phyloP scores from a whole-genome alignment of 2,797 vertebrate genomes.

The Sebastes iracundus region DNA sequence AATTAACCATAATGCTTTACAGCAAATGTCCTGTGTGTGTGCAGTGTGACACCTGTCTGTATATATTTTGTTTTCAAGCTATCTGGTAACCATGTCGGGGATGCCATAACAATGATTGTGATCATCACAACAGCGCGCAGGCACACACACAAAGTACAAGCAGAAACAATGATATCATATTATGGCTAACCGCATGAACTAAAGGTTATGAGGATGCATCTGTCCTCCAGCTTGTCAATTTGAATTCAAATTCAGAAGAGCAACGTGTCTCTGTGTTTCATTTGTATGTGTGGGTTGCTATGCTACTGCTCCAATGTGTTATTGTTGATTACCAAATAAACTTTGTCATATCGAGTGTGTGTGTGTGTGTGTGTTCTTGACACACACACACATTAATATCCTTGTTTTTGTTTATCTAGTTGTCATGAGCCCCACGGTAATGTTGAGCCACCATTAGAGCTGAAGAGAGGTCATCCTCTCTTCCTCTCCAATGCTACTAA shows the following conservation, averaged over 20 bases:
- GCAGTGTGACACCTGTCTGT: conserved; percentile 7
- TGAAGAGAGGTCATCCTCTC: conserved; percentile 46
- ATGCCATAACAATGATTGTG: conserved; percentile 62
- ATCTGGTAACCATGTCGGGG: conserved; percentile 59
- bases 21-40: neutral
- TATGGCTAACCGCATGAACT: conserved; percentile 29
- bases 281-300: conserved; percentile 66
- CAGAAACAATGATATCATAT: conserved; percentile 43
- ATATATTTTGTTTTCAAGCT: conserved; percentile 52
- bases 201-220: conserved; percentile 22
- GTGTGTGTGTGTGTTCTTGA: neutral
- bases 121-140: conserved; percentile 47
- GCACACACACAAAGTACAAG: conserved; percentile 8
- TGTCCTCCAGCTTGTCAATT: conserved; percentile 39
- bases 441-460: conserved; percentile 21
- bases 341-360: conserved; percentile 6
- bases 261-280: conserved; percentile 24
- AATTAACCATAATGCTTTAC: conserved; percentile 8
- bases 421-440: conserved; percentile 64
- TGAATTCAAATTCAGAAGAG: conserved; percentile 26
- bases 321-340: conserved; percentile 58
- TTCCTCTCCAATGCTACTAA: conserved; percentile 4
- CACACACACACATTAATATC: conserved; percentile 8
- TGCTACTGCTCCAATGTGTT: conserved; percentile 49
- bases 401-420: conserved; percentile 65